Evolutionary conservation across 2,113 vertebrate species (phyloP), one percentile per base, ranked within the genome.

Genomic region (Vanacampus margaritifer): DNA sequence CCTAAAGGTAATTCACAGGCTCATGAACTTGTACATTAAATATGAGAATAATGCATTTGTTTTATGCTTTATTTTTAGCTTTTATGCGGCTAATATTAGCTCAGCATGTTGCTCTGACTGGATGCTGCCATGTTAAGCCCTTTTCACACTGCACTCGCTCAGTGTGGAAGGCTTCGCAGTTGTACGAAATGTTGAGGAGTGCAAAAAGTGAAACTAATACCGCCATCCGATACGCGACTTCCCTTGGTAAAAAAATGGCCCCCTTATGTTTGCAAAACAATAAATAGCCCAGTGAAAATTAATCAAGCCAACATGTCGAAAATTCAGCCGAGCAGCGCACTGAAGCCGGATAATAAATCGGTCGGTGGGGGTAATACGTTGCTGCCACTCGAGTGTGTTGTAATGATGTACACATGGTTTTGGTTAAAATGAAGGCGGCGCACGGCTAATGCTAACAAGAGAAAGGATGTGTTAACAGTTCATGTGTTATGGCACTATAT

Each of bases 321-420:
- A 74, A 41, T 19, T 48, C 63, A 54, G 73, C 45, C 5, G 45
- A 46, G 45, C 45, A 81, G 59, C 56, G 64, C 59, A 72, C 24
- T 75, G 78, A 78, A 84, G 72, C 69, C 70, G 72, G 86, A 83
- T 72, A 71, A 83, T 60, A 75, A 75, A 76, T 79, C 48, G 21
- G 21, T 51, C 59, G n/a, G 32, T 67, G 23, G 72, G 70, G 68
- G 50, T 73, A 74, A 79, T 64, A 54, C 21, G 71, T 79, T 60
- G 65, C 78, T 68, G 74, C 61, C 48, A 70, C 67, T 60, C 69
- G 70, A 37, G 36, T 64, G 13, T 70, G 56, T 54, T 68, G 9
- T 65, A 63, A 5, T 50, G 53, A 16, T 69, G 23, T 68, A 21
- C 84, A 78, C 3, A 69, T 79, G 78, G 78, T 62, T 64, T 72